Evolutionary conservation across 2,113 vertebrate genomes (phyloP).

Genomic region (Columbina picui): DNA sequence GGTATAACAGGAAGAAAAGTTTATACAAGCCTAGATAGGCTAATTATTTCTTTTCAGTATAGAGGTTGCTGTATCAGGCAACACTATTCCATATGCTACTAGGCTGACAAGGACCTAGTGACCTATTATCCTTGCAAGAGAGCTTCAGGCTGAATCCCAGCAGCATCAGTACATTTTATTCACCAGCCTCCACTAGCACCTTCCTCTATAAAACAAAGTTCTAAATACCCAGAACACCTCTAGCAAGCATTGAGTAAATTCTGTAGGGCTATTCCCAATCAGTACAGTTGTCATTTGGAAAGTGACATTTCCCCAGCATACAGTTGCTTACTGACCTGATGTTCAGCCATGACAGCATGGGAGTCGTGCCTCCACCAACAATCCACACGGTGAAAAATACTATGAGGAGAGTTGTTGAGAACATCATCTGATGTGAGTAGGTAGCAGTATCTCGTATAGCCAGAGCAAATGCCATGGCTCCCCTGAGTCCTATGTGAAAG

Average conservation of each 20-base stretch:
- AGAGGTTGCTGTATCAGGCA: neutral
- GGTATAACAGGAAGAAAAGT: neutral
- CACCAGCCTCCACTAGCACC: neutral
- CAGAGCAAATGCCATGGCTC: constrained; percentile 96
- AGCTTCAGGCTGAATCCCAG: neutral
- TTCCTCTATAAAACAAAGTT: neutral
- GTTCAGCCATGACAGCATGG: constrained; percentile 96
- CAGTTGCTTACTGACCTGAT: constrained; percentile 85
- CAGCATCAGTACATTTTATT: neutral
- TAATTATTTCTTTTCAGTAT: neutral
- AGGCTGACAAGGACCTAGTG: neutral
- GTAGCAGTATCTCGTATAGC: constrained; percentile 96
- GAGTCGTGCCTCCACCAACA: constrained; percentile 94
- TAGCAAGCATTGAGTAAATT: neutral
- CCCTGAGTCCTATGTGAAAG: constrained; percentile 84
- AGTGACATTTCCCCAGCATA: neutral
- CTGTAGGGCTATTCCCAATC: neutral
- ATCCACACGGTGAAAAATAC: constrained; percentile 99
- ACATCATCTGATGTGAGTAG: constrained; percentile 97
- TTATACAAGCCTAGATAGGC: neutral
- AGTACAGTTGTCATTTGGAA: neutral
- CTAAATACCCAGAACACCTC: neutral
- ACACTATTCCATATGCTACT: neutral
- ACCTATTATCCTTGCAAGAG: neutral
- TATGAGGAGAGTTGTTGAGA: constrained; percentile 95